phyloP scores from a whole-genome alignment of 2,797 vertebrate species.

The Lepus townsendii region DNA sequence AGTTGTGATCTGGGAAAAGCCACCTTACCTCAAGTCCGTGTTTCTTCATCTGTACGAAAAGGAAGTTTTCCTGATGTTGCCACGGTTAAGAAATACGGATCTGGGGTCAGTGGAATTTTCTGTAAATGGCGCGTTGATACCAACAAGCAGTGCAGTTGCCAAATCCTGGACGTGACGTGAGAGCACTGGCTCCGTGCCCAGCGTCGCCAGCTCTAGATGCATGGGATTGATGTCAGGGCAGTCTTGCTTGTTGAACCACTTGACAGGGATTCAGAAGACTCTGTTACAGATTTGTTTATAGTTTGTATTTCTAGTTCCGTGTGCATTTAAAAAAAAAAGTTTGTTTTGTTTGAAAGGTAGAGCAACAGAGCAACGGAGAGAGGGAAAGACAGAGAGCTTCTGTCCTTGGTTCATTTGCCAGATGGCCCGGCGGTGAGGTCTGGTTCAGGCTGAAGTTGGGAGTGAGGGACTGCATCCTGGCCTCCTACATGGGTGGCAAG shows the following conservation, averaged over 20 bases:
- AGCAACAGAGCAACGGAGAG: no score
- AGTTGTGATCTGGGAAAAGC: neutral
- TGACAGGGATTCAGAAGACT: neutral
- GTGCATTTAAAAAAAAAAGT: neutral
- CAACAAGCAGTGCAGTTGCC: neutral
- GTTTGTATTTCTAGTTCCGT: neutral
- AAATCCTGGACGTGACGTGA: neutral
- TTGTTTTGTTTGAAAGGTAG: no score
- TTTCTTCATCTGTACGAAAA: constrained; percentile 3
- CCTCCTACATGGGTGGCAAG: no score
- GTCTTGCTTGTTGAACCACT: neutral
- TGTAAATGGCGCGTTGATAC: neutral
- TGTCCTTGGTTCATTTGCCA: no score
- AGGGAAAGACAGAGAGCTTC: no score
- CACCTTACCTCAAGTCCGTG: neutral
- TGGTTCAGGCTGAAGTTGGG: no score
- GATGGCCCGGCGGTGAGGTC: no score
- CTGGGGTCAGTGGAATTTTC: neutral
- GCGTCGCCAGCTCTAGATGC: neutral
- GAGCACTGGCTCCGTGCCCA: neutral
- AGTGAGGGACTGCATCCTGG: no score
- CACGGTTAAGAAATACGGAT: neutral
- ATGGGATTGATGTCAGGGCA: no score
- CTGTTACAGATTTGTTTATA: neutral
- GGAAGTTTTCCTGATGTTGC: neutral